Base-by-base conservation (phyloP, 2,888 invertebrate species). In the Andrena hattorfiana region DNA sequence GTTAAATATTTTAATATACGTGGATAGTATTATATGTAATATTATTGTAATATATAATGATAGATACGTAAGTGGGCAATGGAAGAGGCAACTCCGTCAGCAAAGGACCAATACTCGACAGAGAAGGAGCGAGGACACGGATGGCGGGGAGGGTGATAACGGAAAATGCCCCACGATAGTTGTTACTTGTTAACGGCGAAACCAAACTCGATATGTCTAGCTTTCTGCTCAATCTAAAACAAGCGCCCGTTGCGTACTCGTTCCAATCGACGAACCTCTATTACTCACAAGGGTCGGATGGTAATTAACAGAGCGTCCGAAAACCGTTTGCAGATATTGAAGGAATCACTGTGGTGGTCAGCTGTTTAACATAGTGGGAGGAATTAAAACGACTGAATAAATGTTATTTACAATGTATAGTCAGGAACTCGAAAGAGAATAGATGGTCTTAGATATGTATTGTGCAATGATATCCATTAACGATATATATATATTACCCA, bases 11-110 rank as follows among this genome's bases (percentile, higher is more conserved):
- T 94, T 94, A 94, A 92, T 94, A 94, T 92, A 92, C 92, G 91
- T 90, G 91, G 89, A 94, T 93, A 93, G 93, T 93, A 94, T 93
- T 94, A 93, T 92, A 91, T 93, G 94, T 94, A 94, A 93, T 93
- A 94, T 92, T 92, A 93, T 92, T 93, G 93, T 93, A 93, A 94
- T 93, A 93, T 92, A 93, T 93, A 92, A 90, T 89, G 85, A 84
- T 92, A 92, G 89, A 73, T 83, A 42, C 16, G 75, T 90, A 91
- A 91, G 89, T 83, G 87, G 88, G 90, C 89, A 90, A 87, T 82
- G 85, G 88, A 81, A 81, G 81, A 81, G 81, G 81, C 80, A 83
- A 81, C 82, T 87, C 81, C 84, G 81, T 89, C 72, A 76, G 89
- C 81, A 84, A 85, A 84, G 89, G 89, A 89, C 89, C 89, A 89